Percentiles rank a stretch among this genome's conserved stretches.
phyloP scores from a whole-genome alignment of 35 echinoderm and acorn worm species.

The Strongylocentrotus purpuratus region DNA sequence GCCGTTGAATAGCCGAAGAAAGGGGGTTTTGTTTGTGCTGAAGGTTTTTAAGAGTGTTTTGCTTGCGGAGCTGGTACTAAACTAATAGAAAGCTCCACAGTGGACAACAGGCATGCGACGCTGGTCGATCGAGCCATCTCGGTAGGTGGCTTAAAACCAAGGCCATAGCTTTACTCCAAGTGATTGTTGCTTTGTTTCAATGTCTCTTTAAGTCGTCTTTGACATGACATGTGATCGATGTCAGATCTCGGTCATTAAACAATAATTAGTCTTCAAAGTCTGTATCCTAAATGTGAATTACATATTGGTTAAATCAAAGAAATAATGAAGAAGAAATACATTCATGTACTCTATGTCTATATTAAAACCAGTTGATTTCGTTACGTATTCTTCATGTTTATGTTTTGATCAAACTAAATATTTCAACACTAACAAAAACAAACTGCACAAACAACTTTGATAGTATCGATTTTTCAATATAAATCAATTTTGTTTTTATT shows the following conservation, averaged over 20 bases:
- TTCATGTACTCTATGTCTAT: background rate
- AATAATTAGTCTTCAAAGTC: background rate
- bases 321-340: background rate
- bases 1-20: background rate
- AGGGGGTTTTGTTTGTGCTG: constrained; percentile 34
- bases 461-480: background rate
- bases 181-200: background rate
- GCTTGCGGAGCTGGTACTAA: constrained; percentile 43
- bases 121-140: background rate
- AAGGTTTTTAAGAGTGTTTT: constrained; percentile 48
- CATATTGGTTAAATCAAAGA: background rate
- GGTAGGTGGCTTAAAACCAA: constrained; percentile 1
- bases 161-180: background rate
- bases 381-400: background rate
- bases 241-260: background rate
- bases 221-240: background rate
- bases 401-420: background rate
- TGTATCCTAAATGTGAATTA: background rate
- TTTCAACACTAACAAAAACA: background rate
- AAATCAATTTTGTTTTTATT: background rate
- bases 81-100: background rate
- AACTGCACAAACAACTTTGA: background rate
- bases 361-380: background rate
- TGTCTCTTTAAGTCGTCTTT: background rate
- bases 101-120: constrained; percentile 8